A percentile compares a stretch with the other conserved stretches of the same genome.
These are phyloP conservation scores for Esox lucius DNA, from an alignment of 2,797 vertebrate species.

Conservation along the genomic window DNA sequence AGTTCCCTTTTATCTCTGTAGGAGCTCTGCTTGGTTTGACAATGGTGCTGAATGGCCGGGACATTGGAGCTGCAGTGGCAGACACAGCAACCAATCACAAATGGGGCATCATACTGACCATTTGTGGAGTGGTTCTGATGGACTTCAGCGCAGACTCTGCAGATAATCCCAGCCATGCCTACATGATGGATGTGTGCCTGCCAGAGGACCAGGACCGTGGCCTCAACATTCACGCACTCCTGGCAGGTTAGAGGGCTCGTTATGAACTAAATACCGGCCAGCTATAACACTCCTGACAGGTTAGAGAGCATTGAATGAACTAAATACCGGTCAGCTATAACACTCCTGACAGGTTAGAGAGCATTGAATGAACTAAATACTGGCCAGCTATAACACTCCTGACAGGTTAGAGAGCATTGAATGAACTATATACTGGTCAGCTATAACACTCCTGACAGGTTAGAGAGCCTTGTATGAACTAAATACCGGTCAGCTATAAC, in stretches of 20 bases:
- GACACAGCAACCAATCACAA: conserved; percentile 87
- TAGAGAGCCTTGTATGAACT: no score
- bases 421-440: no score
- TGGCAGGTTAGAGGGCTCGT: conserved; percentile 79
- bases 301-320: neutral
- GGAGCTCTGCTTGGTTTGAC: conserved; percentile 90
- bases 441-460: no score
- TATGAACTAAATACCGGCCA: neutral
- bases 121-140: conserved; percentile 96
- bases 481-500: no score
- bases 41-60: conserved; percentile 90
- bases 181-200: conserved; percentile 98
- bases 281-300: neutral
- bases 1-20: conserved; percentile 47
- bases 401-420: conserved; percentile 65
- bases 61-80: conserved; percentile 83
- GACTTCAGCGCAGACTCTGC: conserved; percentile 98
- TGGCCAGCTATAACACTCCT: neutral
- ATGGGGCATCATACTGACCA: conserved; percentile 92
- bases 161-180: conserved; percentile 95
- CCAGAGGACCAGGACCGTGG: conserved; percentile 94
- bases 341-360: neutral
- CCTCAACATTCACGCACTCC: conserved; percentile 91
- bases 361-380: neutral
- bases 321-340: neutral